These are phyloP conservation scores for Athene noctua DNA, from an alignment of 2,113 vertebrate species.

Conservation along the genomic window DNA sequence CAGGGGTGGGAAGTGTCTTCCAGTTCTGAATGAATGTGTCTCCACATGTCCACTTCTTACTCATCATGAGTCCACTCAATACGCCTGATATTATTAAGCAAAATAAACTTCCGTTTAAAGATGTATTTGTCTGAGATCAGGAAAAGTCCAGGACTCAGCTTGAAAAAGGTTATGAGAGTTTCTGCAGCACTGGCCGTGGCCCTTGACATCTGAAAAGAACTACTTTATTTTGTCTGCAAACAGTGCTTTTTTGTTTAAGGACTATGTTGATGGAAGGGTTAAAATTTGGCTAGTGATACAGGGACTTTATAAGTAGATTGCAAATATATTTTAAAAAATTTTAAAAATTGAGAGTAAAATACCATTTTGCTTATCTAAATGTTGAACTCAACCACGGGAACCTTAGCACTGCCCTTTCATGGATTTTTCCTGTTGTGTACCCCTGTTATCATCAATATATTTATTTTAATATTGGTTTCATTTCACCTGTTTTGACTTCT, in stretches of 20 bases:
- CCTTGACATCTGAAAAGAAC: accelerated
- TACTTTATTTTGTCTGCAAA: not conserved
- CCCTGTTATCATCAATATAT: not conserved
- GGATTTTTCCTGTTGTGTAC: not conserved
- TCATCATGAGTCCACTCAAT: not conserved
- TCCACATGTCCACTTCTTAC: not conserved
- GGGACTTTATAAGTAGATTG: not conserved
- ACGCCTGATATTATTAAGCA: not conserved
- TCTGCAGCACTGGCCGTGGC: accelerated
- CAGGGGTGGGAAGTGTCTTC: not conserved
- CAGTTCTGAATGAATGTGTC: not conserved
- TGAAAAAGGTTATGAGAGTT: not conserved
- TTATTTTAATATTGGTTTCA: not conserved
- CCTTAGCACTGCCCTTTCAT: not conserved
- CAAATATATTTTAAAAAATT: not conserved
- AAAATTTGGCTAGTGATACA: not conserved
- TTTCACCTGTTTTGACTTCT: not conserved
- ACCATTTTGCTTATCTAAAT: not conserved
- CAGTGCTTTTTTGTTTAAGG: not conserved
- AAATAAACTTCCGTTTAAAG: not conserved
- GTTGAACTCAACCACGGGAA: not conserved
- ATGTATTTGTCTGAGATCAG: not conserved
- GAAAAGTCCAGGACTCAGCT: not conserved
- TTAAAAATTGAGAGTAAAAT: not conserved
- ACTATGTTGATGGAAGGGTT: not conserved